Evolutionary conservation across 2,888 invertebrate species (phyloP), one percentile per base, ranked within the genome.

Genomic region (Caenorhabditis panamensis): DNA sequence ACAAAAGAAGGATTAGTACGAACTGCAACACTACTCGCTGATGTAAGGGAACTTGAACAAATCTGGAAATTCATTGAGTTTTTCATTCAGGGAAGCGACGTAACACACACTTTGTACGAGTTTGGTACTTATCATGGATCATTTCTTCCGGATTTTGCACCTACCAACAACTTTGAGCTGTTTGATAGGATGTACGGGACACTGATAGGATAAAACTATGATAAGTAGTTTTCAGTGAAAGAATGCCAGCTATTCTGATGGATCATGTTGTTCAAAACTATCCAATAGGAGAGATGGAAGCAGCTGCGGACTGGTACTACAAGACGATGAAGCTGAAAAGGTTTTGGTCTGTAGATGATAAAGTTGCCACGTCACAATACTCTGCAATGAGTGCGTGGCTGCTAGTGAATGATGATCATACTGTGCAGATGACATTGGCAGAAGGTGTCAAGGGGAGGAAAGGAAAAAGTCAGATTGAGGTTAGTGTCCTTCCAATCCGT

Each of bases 211-310:
- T 13, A n/a, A 22, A 49, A 36, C 26, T 13, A 47, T 31, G 18
- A 13, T n/a, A 24, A 18, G 37, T 1, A n/a, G 13, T n/a, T 62
- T 86, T 77, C 66, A 91, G 91, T 44, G 77, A 95, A 0, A 92
- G 93, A 67, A 92, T 93, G 41, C 94, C 94, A 84, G 93, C 97
- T 67, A 94, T 95, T 90, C 96, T 96, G 89, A 94, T 98, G 76
- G 98, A 99, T 91, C 98, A 99, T 91, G 94, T 96, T 51, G 98
- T 99, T 1, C 97, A 96, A 2, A 98, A 98, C 92, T 97, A 97
- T 91, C 96, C 97, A 0, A 95, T 97, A 89, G 92, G 94, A 54
- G 93, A 94, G 85, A 97, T 98, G 96, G 95, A 95, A 91, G 92
- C 93, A 37, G 95, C 88, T n/a, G 85, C 86, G 16, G 85, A 87